Evolutionary conservation across 2,113 vertebrate genomes (phyloP), one percentile per base, ranked within the genome.

Genomic region (Barnardius zonarius): DNA sequence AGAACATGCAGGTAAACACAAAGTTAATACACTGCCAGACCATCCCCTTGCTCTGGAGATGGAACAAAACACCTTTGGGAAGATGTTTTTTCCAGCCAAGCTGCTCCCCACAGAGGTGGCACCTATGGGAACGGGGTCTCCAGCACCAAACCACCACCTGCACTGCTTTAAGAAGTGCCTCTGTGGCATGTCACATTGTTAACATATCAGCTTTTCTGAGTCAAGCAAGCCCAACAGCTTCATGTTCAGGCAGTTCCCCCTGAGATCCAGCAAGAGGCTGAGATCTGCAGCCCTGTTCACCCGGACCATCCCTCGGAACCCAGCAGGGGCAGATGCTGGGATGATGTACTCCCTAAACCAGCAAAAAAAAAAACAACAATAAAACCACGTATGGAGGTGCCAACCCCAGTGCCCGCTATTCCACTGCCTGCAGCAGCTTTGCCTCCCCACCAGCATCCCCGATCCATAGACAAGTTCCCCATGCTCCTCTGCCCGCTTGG

Each of bases 21-120:
- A 31, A 35, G 17, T 5, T 28, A 52, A 63, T 0, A 1, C 2
- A 2, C 28, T 7, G 46, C 81, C 1, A 1, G 64, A 5, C 0
- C 24, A 35, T 80, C 11, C 25, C 86, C 82, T 27, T 7, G 18
- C 54, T 30, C 5, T 1, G 33, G 77, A 31, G 76, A 51, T 2
- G 39, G 33, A 19, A 43, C 30, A 5, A 3, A 55, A 13, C 1
- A 4, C 72, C 81, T 1, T 3, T 1, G 9, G 83, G 83, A 44
- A 30, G 0, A 41, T 11, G 48, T 16, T 55, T 2, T 14, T 6
- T 35, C 57, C 43, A 5, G 87, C 62, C 67, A 4, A 15, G n/a
- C 23, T 0, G 0, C 6, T 28, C n/a, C n/a, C 14, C 0, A 0
- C 39, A 70, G 62, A 78, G 2, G 72, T 2, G 83, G 17, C 62